phyloP scores from a whole-genome alignment of 2,113 vertebrate genomes.

The Thinocorus orbignyianus region DNA sequence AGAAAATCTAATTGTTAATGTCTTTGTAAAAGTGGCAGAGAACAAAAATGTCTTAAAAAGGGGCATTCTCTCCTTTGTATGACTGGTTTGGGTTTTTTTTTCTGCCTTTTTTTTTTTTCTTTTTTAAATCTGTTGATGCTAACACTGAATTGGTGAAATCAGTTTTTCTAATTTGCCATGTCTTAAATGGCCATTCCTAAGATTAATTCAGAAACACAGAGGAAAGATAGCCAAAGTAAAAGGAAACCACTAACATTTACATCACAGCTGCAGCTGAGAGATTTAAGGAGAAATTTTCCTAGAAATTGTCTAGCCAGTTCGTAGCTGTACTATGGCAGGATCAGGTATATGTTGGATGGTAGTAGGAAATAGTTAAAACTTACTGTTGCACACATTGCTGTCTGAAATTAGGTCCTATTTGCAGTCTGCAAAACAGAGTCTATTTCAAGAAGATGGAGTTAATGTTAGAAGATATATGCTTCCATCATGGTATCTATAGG shows the following conservation, averaged over 20 bases:
- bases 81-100: rapidly evolving
- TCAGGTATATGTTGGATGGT: neutral
- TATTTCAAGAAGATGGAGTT: neutral
- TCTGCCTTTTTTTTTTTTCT: neutral
- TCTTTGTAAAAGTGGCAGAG: neutral
- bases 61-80: neutral
- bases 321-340: too few relatives aligned
- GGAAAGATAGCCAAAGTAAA: neutral
- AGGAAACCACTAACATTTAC: neutral
- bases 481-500: neutral
- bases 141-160: neutral
- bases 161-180: neutral
- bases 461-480: neutral
- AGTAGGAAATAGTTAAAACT: neutral
- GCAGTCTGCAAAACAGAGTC: neutral
- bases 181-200: neutral
- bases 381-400: neutral
- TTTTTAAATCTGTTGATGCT: neutral
- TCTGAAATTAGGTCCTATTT: neutral
- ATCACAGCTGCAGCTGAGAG: neutral
- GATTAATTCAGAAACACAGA: neutral
- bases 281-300: neutral
- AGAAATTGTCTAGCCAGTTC: neutral
- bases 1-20: neutral
- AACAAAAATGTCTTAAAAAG: neutral